Conservation (phyloP, 2,113 vertebrate species). For the Sialia sialis region DNA sequence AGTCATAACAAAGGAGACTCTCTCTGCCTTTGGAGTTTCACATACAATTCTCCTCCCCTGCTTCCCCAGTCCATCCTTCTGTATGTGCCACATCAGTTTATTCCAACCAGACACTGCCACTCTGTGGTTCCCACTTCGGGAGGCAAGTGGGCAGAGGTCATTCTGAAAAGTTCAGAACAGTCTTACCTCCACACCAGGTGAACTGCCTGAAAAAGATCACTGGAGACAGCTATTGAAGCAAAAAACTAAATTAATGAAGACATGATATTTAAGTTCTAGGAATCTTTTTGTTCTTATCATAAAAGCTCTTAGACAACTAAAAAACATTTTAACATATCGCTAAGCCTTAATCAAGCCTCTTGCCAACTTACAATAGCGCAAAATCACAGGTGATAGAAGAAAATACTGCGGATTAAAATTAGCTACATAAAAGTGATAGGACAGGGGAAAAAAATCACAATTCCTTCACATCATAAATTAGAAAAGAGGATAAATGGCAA, state of each 20-base stretch:
- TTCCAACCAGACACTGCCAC: neutral
- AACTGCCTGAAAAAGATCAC: neutral
- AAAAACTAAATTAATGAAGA: neutral
- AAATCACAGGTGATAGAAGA: neutral
- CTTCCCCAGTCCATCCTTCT: neutral
- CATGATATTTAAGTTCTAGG: neutral
- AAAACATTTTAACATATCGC: neutral
- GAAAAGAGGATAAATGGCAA: neutral
- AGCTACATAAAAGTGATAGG: neutral
- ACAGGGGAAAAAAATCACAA: rapidly evolving
- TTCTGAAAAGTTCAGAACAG: neutral
- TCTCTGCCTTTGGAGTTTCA: neutral
- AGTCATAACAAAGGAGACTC: neutral
- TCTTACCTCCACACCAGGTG: neutral
- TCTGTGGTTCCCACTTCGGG: neutral
- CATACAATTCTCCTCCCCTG: neutral
- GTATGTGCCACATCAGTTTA: neutral
- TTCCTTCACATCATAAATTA: neutral
- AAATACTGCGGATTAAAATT: neutral
- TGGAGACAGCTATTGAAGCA: neutral
- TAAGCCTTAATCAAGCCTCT: neutral
- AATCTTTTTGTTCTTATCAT: neutral
- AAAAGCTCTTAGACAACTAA: neutral
- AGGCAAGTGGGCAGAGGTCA: neutral
- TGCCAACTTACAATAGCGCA: neutral